phyloP scores from a whole-genome alignment of 1,140 invertebrate species.

The Arion vulgaris region DNA sequence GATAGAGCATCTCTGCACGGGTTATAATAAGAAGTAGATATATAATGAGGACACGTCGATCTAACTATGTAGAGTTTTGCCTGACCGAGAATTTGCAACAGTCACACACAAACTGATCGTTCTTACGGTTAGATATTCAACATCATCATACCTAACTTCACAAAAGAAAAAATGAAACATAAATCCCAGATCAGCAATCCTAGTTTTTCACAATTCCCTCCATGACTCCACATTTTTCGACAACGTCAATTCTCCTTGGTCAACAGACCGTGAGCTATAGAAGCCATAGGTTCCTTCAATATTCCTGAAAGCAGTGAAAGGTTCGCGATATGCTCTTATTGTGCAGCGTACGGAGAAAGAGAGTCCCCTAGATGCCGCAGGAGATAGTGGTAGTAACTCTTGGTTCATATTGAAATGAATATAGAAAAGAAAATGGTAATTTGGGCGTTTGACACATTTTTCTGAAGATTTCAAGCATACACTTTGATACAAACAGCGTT shows the following conservation, averaged over 20 bases:
- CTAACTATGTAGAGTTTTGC: not conserved
- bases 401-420: too few relatives aligned
- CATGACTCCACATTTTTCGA: not conserved
- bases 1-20: too few relatives aligned
- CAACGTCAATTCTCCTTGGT: not conserved
- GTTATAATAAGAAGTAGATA: too few relatives aligned
- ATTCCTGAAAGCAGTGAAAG: not conserved
- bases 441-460: too few relatives aligned
- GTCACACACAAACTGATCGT: not conserved
- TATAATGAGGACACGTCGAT: too few relatives aligned
- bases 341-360: too few relatives aligned
- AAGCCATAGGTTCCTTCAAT: not conserved
- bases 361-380: too few relatives aligned
- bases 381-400: too few relatives aligned
- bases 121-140: not conserved
- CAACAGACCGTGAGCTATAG: not conserved
- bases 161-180: constrained; percentile 7
- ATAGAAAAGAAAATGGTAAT: too few relatives aligned
- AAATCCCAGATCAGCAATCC: not conserved
- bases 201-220: not conserved
- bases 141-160: not conserved
- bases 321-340: not conserved
- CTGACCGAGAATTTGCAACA: not conserved
- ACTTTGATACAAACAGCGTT: too few relatives aligned
- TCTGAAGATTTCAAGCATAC: too few relatives aligned